Conservation (phyloP, 1,140 invertebrate species). For the Babylonia areolata region DNA sequence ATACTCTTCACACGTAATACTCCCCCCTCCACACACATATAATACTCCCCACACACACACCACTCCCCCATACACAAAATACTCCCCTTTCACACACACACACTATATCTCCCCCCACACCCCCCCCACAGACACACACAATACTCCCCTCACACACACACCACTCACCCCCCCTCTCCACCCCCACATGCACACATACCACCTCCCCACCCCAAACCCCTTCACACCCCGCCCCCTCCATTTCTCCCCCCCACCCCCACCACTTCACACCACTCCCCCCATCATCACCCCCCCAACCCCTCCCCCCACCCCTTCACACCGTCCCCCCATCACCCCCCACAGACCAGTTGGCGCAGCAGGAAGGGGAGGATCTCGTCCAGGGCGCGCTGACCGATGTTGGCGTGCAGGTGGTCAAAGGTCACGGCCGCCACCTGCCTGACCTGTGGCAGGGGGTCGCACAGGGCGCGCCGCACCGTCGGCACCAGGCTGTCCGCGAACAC, state of each 20-base stretch:
- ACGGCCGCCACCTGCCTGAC: slow-evolving; percentile 95
- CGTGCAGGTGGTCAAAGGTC: slow-evolving; percentile 97
- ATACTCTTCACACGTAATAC: neutral
- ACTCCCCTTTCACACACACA: neutral
- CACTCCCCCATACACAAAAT: neutral
- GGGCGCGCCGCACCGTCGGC: slow-evolving; percentile 95
- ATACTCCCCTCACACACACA: neutral
- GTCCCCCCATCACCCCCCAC: neutral
- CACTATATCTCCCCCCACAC: neutral
- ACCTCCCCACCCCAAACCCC: neutral
- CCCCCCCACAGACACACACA: neutral
- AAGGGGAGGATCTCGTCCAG: slow-evolving; percentile 97
- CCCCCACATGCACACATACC: neutral
- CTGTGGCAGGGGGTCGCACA: slow-evolving; percentile 94
- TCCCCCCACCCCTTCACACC: neutral
- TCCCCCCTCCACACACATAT: slow-evolving; percentile 64
- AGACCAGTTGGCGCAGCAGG: slow-evolving; percentile 88
- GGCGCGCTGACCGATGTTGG: slow-evolving; percentile 93
- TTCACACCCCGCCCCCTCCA: neutral
- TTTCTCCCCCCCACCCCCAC: no score
- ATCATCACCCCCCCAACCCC: no score
- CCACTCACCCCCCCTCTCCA: neutral
- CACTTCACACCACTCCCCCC: slow-evolving; percentile 8
- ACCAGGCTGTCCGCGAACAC: slow-evolving; percentile 91
- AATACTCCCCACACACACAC: neutral